These are phyloP conservation scores for Apis cerana DNA, from an alignment of 1,140 invertebrate genomes.

Conservation along the genomic window DNA sequence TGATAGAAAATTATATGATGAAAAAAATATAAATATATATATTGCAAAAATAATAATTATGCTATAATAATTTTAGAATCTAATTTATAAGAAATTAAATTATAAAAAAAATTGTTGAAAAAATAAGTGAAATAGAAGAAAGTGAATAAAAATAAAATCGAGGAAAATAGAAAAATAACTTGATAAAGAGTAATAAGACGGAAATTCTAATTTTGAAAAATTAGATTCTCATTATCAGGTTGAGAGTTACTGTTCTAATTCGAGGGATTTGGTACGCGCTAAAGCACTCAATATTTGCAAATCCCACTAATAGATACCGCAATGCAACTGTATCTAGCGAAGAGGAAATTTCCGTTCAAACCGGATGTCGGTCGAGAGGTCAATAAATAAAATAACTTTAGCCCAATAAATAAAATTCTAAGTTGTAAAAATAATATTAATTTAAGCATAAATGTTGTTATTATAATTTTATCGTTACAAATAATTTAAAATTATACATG, in stretches of 20 bases:
- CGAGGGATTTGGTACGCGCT: constrained; percentile 3
- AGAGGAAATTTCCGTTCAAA: neutral
- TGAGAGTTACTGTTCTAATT: constrained; percentile 11
- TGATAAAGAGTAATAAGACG: too few relatives aligned
- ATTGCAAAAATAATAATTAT: too few relatives aligned
- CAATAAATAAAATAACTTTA: neutral
- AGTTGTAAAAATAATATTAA: neutral
- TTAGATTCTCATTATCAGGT: neutral
- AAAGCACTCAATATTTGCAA: constrained; percentile 21
- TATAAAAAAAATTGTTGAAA: too few relatives aligned
- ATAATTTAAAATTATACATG: too few relatives aligned
- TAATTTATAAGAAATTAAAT: too few relatives aligned
- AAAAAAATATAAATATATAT: too few relatives aligned
- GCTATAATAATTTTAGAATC: too few relatives aligned
- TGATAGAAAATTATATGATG: too few relatives aligned
- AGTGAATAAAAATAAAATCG: neutral
- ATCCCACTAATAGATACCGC: constrained; percentile 19
- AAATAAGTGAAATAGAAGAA: neutral
- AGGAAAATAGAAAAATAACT: too few relatives aligned
- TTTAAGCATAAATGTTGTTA: too few relatives aligned
- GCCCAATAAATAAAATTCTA: neutral
- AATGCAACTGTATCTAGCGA: neutral
- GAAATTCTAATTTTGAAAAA: neutral
- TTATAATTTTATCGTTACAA: too few relatives aligned
- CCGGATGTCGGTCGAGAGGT: neutral